These are phyloP conservation scores for Auanema freiburgensis DNA, from an alignment of 2,888 invertebrate species.

Conservation along the genomic window DNA sequence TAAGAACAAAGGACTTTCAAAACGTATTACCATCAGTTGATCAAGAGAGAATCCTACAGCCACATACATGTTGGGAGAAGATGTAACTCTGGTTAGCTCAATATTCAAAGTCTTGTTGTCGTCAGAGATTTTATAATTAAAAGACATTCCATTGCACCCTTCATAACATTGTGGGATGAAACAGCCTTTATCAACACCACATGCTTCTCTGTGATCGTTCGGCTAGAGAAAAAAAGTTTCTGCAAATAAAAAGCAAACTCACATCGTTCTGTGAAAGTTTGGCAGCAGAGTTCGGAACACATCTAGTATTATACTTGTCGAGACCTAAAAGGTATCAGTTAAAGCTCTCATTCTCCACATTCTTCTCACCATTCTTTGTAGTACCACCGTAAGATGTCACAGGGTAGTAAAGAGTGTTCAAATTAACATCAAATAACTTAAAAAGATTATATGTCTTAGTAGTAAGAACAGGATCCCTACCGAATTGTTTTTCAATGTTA, in stretches of 20 bases:
- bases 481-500: slow-evolving; percentile 12
- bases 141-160: slow-evolving; percentile 18
- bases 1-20: neutral
- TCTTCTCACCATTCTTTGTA: neutral
- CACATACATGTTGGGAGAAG: slow-evolving; percentile 7
- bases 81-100: neutral
- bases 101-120: neutral
- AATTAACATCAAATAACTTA: too few species aligned
- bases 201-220: neutral
- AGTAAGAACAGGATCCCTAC: too few species aligned
- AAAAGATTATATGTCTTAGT: too few species aligned
- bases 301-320: too few species aligned
- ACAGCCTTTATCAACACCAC: slow-evolving; percentile 9
- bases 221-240: slow-evolving; percentile 2
- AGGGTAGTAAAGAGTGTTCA: too few species aligned
- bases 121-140: slow-evolving; percentile 8
- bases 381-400: slow-evolving; percentile 23
- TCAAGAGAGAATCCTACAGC: slow-evolving; percentile 18
- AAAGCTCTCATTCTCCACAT: too few species aligned
- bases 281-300: too few species aligned
- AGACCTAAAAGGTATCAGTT: slow-evolving; percentile 1
- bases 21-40: slow-evolving; percentile 9
- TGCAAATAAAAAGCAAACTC: too few species aligned
- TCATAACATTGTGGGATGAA: slow-evolving; percentile 16
- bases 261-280: too few species aligned